phyloP scores from a whole-genome alignment of 2,888 invertebrate species.

The Synanthedon formicaeformis region DNA sequence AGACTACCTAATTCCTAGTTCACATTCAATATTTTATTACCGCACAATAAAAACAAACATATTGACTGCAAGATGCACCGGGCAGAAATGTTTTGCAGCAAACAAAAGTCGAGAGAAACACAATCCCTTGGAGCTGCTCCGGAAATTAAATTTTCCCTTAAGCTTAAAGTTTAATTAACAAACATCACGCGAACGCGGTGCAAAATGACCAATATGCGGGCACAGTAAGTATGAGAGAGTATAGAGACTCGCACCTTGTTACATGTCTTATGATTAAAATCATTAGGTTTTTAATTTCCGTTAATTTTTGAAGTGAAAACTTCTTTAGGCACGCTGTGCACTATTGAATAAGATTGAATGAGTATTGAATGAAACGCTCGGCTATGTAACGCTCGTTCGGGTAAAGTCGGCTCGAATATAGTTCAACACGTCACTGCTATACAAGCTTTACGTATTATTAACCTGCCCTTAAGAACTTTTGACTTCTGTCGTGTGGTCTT shows the following conservation, averaged over 20 bases:
- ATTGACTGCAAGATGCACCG: not conserved
- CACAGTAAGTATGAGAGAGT: not conserved
- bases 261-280: too few relatives aligned
- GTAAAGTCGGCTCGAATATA: too few relatives aligned
- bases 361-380: too few relatives aligned
- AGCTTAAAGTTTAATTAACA: conserved; percentile 60
- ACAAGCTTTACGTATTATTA: too few relatives aligned
- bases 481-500: too few relatives aligned
- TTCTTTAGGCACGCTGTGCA: too few relatives aligned
- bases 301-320: too few relatives aligned
- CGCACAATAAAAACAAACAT: not conserved
- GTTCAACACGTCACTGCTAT: too few relatives aligned
- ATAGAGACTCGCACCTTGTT: not conserved
- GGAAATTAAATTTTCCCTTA: conserved; percentile 61
- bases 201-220: conserved; percentile 14
- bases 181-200: conserved; percentile 35
- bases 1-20: not conserved
- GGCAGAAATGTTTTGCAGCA: conserved; percentile 8
- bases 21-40: not conserved
- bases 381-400: too few relatives aligned
- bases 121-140: conserved; percentile 39
- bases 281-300: too few relatives aligned
- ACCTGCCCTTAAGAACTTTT: too few relatives aligned
- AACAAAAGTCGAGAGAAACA: conserved; percentile 41
- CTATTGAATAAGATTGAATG: too few relatives aligned